Percentiles rank a stretch among this genome's conserved stretches.
These are phyloP conservation scores for Odontamblyopus rebecca DNA, from an alignment of 2,797 vertebrate genomes.

Conservation along the genomic window DNA sequence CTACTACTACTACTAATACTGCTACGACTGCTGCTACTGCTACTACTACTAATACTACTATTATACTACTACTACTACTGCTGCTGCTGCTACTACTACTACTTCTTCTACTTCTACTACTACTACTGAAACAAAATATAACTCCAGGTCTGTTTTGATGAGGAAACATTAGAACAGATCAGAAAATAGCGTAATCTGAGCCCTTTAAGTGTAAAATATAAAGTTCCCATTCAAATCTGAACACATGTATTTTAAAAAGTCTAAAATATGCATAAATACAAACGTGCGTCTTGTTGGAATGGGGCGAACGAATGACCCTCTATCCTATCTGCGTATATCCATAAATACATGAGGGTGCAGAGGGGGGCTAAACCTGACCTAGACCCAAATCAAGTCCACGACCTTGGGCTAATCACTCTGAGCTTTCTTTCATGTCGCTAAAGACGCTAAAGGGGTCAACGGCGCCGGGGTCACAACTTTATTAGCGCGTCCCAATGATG, in stretches of 20 bases:
- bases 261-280: no score
- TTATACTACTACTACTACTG: no score
- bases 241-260: no score
- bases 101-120: no score
- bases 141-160: not conserved
- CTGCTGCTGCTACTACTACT: no score
- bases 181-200: no score
- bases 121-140: no score
- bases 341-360: not conserved
- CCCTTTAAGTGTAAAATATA: not conserved
- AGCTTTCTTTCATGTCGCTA: constrained; percentile 42
- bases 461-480: constrained; percentile 17
- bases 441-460: constrained; percentile 41
- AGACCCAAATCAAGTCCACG: constrained; percentile 56
- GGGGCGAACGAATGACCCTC: not conserved
- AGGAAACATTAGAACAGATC: not conserved
- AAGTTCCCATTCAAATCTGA: not conserved
- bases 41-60: no score
- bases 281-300: not conserved
- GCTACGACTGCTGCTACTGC: no score
- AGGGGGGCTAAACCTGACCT: constrained; percentile 44
- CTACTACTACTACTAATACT: no score
- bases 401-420: constrained; percentile 63
- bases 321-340: not conserved
- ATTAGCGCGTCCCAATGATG: constrained; percentile 1